phyloP scores from a whole-genome alignment of 2,797 vertebrate species.

The Halcyon chelicuti region DNA sequence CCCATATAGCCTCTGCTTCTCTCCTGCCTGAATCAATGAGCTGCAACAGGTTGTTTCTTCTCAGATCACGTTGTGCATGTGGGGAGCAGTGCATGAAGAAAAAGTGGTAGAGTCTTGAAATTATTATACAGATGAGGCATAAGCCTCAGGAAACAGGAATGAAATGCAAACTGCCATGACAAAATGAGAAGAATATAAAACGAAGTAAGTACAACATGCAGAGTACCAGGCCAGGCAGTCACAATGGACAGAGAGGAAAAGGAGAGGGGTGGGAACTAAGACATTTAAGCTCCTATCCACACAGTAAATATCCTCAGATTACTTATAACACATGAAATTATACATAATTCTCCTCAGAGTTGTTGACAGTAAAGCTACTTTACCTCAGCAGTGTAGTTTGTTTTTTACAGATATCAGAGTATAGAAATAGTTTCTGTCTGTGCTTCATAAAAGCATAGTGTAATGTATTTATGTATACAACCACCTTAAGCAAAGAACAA shows the following conservation, averaged over 20 bases:
- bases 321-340: neutral
- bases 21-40: neutral
- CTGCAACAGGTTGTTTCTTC: neutral
- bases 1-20: neutral
- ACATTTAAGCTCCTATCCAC: neutral
- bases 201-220: neutral
- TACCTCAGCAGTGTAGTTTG: neutral
- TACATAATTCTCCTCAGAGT: neutral
- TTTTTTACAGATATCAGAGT: neutral
- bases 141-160: neutral
- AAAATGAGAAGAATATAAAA: neutral
- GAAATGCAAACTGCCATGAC: slow-evolving; percentile 10
- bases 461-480: neutral
- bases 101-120: neutral
- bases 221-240: neutral
- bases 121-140: neutral
- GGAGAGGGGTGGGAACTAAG: neutral
- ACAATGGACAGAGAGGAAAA: neutral
- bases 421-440: neutral
- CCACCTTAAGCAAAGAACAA: neutral
- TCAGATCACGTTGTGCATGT: neutral
- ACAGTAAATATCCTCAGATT: neutral
- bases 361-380: neutral
- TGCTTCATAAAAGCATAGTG: neutral
- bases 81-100: neutral